Evolutionary conservation across 2,797 vertebrate species (phyloP).

Genomic region (Menidia menidia): DNA sequence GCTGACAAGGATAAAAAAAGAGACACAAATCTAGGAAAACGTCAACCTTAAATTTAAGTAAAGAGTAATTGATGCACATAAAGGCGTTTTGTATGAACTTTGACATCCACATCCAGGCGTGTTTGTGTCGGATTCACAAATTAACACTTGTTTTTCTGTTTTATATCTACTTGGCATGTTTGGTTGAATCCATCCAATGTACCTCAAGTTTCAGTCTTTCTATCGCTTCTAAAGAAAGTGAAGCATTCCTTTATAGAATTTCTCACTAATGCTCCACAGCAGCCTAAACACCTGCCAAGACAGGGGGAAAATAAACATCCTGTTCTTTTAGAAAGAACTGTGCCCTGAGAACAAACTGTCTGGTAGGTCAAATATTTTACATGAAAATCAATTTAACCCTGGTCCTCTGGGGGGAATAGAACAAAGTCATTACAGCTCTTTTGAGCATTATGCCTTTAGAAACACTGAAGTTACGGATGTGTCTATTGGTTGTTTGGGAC

Average conservation of each 20-base stretch:
- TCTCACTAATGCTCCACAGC: background rate
- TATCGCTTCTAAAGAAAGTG: too few relatives aligned
- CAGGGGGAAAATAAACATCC: too few relatives aligned
- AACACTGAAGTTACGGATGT: too few relatives aligned
- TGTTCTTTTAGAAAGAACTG: background rate
- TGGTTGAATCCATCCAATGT: too few relatives aligned
- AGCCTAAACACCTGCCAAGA: background rate
- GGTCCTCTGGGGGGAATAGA: background rate
- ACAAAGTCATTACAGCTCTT: background rate
- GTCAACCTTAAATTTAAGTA: background rate
- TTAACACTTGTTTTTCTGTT: background rate
- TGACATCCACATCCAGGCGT: too few relatives aligned
- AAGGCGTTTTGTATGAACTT: background rate
- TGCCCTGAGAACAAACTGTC: background rate
- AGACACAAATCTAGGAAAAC: slow-evolving; percentile 4
- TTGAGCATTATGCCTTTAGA: too few relatives aligned
- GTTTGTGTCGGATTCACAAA: background rate
- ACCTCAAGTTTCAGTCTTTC: too few relatives aligned
- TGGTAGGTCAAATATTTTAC: background rate
- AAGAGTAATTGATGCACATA: too few relatives aligned
- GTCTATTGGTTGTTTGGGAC: too few relatives aligned
- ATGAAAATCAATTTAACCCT: background rate
- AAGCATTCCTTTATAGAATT: background rate
- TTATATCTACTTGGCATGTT: background rate
- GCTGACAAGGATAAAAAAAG: slow-evolving; percentile 26